Percentiles rank a stretch among this genome's conserved stretches.
Evolutionary conservation across 2,113 vertebrate genomes (phyloP).

Genomic region (Anguilla japonica): DNA sequence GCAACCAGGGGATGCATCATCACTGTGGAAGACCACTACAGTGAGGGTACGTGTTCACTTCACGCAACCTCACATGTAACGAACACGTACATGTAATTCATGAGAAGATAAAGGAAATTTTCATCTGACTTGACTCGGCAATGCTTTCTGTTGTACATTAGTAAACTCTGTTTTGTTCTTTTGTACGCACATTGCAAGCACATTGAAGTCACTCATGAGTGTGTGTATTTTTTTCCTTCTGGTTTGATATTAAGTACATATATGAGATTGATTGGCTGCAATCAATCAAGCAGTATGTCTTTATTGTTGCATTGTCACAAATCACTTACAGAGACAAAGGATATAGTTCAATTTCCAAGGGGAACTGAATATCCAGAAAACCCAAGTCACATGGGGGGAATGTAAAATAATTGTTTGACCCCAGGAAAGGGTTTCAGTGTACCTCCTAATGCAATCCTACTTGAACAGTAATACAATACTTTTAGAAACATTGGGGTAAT

Average conservation of each 20-base stretch:
- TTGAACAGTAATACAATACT: neutral
- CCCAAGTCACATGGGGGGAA: neutral
- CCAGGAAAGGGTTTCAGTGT: neutral
- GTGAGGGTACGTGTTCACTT: slow-evolving; percentile 75
- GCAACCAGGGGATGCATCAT: slow-evolving; percentile 86
- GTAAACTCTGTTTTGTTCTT: no score
- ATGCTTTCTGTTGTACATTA: neutral
- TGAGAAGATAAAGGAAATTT: neutral
- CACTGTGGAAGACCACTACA: slow-evolving; percentile 93
- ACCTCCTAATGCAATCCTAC: no score
- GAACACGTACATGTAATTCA: neutral
- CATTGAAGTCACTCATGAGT: no score
- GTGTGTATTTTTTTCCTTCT: neutral
- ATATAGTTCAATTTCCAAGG: neutral
- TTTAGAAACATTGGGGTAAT: neutral
- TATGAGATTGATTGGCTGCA: neutral
- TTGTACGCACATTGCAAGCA: no score
- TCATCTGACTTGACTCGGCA: neutral
- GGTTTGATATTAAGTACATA: neutral
- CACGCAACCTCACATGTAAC: neutral
- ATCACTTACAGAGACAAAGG: neutral
- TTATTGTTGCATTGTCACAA: neutral
- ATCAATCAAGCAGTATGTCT: neutral
- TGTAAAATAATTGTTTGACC: neutral
- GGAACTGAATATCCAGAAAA: neutral